phyloP scores from a whole-genome alignment of 2,113 vertebrate genomes.

The Prolemur simus region DNA sequence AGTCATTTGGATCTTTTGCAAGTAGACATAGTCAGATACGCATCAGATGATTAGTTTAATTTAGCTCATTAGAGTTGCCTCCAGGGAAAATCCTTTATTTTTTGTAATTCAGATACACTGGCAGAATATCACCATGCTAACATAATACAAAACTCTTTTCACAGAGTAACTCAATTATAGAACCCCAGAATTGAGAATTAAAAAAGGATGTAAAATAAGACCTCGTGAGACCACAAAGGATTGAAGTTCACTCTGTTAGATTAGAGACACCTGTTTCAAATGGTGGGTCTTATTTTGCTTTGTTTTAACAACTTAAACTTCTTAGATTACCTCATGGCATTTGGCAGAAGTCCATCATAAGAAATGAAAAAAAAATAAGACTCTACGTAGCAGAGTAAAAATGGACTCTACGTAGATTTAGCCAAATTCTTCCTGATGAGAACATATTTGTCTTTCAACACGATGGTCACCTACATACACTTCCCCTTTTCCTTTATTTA shows the following conservation, averaged over 20 bases:
- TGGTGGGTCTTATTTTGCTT: not conserved
- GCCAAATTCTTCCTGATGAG: not conserved
- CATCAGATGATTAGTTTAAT: slow-evolving; percentile 57
- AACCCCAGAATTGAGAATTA: slow-evolving; percentile 35
- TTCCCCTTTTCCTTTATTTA: not conserved
- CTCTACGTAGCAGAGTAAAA: not conserved
- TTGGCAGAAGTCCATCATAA: slow-evolving; percentile 20
- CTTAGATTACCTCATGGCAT: not conserved
- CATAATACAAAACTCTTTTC: not conserved
- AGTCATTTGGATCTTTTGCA: not conserved
- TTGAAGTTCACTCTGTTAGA: not conserved
- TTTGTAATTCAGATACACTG: not conserved
- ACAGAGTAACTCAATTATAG: not conserved
- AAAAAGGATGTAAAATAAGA: slow-evolving; percentile 26
- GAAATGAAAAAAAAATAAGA: not conserved
- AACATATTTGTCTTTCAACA: slow-evolving; percentile 14
- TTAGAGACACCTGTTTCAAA: slow-evolving; percentile 55
- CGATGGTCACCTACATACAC: not conserved
- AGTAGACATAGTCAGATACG: not conserved
- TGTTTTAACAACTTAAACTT: slow-evolving; percentile 37
- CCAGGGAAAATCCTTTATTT: slow-evolving; percentile 20
- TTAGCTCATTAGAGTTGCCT: slow-evolving; percentile 33
- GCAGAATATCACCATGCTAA: not conserved
- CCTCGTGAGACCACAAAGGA: not conserved
- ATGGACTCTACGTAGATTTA: not conserved